phyloP scores from a whole-genome alignment of 2,113 vertebrate species.

The Himantopus leucocephalus region DNA sequence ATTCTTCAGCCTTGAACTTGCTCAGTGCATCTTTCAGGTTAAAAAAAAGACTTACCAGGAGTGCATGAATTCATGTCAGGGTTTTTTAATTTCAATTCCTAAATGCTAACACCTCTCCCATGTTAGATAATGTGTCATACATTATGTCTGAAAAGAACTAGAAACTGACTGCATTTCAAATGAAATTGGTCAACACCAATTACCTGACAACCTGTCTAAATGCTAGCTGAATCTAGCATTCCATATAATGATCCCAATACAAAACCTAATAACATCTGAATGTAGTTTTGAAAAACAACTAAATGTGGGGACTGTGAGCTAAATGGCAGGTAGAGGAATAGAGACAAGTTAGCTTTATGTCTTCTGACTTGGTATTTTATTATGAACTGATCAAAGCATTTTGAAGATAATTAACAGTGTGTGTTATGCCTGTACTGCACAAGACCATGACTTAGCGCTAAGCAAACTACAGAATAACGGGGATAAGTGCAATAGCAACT shows the following conservation, averaged over 20 bases:
- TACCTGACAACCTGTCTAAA: background rate
- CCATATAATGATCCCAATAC: background rate
- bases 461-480: background rate
- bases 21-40: background rate
- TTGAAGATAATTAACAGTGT: background rate
- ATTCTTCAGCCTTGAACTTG: background rate
- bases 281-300: background rate
- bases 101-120: background rate
- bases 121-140: background rate
- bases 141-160: background rate
- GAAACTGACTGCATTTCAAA: background rate
- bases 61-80: background rate
- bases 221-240: background rate
- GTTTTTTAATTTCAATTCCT: background rate
- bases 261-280: background rate
- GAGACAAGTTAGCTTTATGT: background rate
- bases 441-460: background rate
- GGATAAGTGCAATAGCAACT: background rate
- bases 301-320: background rate
- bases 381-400: background rate
- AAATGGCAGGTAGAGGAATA: background rate
- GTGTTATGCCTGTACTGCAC: background rate
- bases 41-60: background rate
- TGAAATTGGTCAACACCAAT: background rate
- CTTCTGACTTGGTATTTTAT: background rate